Conservation (phyloP, 2,797 vertebrate species). For the Anomalospiza imberbis region DNA sequence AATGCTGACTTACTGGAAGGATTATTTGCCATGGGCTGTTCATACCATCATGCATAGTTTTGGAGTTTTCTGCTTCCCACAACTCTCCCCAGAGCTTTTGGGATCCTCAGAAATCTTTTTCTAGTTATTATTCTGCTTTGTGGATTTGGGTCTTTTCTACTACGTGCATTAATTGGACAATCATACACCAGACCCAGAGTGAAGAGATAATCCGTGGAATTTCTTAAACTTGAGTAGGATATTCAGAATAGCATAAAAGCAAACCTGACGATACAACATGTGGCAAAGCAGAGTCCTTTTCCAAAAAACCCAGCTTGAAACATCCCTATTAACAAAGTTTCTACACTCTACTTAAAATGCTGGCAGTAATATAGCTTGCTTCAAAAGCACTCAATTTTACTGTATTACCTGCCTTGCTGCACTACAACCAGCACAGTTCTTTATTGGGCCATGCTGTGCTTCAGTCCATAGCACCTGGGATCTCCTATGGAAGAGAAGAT, state of each 20-base stretch:
- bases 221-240: background rate
- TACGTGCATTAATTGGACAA: background rate
- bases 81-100: background rate
- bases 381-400: background rate
- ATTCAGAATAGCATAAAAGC: background rate
- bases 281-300: background rate
- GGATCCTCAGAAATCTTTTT: background rate
- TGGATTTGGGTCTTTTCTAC: background rate
- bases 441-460: background rate
- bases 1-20: background rate
- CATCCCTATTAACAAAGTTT: background rate
- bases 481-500: background rate
- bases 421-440: background rate
- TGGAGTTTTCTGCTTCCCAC: constrained; percentile 9
- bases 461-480: background rate
- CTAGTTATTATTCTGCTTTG: background rate
- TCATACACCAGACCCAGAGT: background rate
- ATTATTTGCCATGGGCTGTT: background rate
- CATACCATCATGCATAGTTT: background rate
- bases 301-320: background rate
- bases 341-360: background rate
- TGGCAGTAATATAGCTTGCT: background rate
- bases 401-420: constrained; percentile 2
- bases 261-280: background rate
- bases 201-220: background rate